Conservation (phyloP, 2,797 vertebrate species). For the Mormyrus proboscirostris region DNA sequence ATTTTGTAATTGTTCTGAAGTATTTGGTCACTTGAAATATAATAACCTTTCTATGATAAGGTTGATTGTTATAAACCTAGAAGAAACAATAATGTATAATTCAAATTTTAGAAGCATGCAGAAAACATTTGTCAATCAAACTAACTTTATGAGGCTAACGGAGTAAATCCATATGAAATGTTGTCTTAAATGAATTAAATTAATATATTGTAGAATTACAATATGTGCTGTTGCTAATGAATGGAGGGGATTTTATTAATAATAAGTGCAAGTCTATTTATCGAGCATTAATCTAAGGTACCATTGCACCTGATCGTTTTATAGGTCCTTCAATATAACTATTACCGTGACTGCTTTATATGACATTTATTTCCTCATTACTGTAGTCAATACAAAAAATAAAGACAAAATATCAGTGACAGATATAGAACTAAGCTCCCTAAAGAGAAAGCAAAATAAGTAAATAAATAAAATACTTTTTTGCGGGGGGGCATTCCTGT, state of each 20-base stretch:
- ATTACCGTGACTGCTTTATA: slow-evolving; percentile 20
- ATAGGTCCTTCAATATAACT: slow-evolving; percentile 9
- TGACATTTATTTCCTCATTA: slow-evolving; percentile 29
- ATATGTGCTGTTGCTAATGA: neutral
- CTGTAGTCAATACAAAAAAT: slow-evolving; percentile 1
- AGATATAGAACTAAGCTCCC: neutral
- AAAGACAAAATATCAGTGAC: neutral
- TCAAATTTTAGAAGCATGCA: neutral
- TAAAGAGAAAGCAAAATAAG: neutral
- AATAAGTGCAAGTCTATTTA: neutral
- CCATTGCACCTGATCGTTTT: neutral
- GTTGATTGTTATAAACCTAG: neutral
- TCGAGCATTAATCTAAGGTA: neutral
- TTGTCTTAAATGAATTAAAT: neutral
- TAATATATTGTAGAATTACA: neutral
- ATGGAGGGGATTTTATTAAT: neutral
- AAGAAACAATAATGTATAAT: neutral
- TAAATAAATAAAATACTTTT: neutral
- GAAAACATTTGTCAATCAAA: neutral
- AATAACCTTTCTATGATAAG: neutral
- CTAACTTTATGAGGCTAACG: neutral
- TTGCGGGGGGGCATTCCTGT: neutral
- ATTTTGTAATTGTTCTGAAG: neutral
- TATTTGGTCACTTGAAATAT: neutral
- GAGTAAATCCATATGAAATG: neutral